Conservation (phyloP, 2,113 vertebrate species). For the Eolophus roseicapilla region DNA sequence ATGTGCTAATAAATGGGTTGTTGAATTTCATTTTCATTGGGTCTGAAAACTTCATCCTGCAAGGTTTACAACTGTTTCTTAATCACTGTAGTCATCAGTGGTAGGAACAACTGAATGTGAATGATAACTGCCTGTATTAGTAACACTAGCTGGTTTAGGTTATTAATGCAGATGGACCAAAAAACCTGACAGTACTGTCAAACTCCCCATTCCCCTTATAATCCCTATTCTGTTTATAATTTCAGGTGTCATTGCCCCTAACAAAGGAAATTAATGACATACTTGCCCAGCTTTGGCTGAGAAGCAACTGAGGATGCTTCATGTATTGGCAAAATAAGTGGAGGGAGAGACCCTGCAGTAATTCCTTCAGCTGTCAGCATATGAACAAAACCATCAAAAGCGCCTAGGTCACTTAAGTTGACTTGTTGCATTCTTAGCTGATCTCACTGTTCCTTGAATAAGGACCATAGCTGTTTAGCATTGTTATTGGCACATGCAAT, state of each 20-base stretch:
- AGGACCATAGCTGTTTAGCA: fast-evolving
- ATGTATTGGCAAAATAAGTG: neutral
- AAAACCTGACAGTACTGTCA: neutral
- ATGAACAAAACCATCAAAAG: neutral
- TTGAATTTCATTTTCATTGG: neutral
- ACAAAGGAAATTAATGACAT: neutral
- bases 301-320: neutral
- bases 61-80: neutral
- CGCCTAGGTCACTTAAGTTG: neutral
- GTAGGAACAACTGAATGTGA: neutral
- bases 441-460: neutral
- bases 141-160: neutral
- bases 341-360: neutral
- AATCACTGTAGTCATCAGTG: neutral
- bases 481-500: neutral
- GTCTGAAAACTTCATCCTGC: neutral
- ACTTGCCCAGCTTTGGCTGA: neutral
- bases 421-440: neutral
- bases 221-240: neutral
- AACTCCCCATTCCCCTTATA: neutral
- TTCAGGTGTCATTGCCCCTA: neutral
- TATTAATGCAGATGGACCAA: neutral
- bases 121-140: neutral
- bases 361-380: neutral
- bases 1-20: neutral